Evolutionary conservation across 1,140 invertebrate species (phyloP), one percentile per base, ranked within the genome.

Genomic region (Ceratosolen fusciceps): DNA sequence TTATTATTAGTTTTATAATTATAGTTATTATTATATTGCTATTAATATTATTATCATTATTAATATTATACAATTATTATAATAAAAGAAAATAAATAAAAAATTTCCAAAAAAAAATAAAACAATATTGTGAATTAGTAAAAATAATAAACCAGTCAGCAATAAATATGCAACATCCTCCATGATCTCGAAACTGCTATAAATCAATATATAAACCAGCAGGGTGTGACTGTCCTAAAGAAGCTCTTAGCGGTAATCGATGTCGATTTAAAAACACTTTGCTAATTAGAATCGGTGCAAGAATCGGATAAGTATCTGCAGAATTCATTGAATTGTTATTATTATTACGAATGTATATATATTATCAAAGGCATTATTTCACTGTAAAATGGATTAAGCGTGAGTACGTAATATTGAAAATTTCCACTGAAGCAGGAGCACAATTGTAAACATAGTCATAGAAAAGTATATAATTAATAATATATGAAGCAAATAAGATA

Each of bases 1-100:
- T 84, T 84, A 83, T 83, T 82, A 82, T 77, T 83, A 79, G 77
- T 83, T 82, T 85, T 85, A 84, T 83, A 85, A 84, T 84, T 56
- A 56, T 56, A 24, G 24, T 12, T 83, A 82, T 82, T 83, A 83
- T 83, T 82, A 78, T 83, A 82, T 82, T 83, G 83, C 82, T 82
- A 78, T 76, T 81, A 84, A 81, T 80, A 81, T 80, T 81, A 81
- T 81, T 81, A 77, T 76, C 77, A 77, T 81, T 37, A 77, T 81
- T 71, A 75, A 77, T 78, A 73, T 81, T 74, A 74, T 77, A 81
- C 67, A 54, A 81, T 75, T 75, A 81, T 81, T 79, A 81, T 81
- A 73, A 81, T 75, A 71, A 77, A 77, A 26, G 74, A 72, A 82
- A 82, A 78, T 74, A n/a, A 82, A 82, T 77, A 79, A 82, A 82